Percentiles rank a stretch among this genome's conserved stretches.
Conservation (phyloP, 2,797 vertebrate species). For the Cryptoblepharus egeriae region DNA sequence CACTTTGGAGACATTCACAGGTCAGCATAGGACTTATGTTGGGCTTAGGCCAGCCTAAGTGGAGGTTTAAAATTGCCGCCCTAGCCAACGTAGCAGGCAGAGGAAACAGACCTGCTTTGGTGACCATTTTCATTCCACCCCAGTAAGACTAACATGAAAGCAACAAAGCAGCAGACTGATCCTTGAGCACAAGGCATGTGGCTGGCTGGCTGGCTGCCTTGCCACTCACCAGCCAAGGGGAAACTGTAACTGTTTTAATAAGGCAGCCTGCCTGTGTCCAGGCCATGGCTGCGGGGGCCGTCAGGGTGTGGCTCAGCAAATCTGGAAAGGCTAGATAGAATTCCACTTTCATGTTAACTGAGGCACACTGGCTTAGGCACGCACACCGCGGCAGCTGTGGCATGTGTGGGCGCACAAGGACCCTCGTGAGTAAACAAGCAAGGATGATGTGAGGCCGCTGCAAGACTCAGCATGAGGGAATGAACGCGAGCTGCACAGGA, state of each 20-base stretch:
- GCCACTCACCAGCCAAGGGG: neutral
- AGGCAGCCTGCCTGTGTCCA: neutral
- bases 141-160: neutral
- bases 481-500: neutral
- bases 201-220: constrained; percentile 18
- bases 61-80: too few species aligned
- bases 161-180: neutral
- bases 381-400: rapidly evolving
- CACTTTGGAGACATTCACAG: too few species aligned
- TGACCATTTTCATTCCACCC: neutral
- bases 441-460: neutral
- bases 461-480: neutral
- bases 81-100: too few species aligned
- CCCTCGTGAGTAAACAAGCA: neutral
- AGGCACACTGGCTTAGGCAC: neutral
- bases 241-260: constrained; percentile 8
- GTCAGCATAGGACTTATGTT: too few species aligned
- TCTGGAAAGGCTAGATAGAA: constrained; percentile 46
- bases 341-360: constrained; percentile 38
- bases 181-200: rapidly evolving
- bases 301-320: constrained; percentile 16
- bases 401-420: neutral
- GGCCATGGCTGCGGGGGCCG: neutral
- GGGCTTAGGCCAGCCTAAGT: too few species aligned
- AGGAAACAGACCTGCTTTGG: neutral